These are phyloP conservation scores for Netelia inedita DNA, from an alignment of 2,888 invertebrate species.

Conservation along the genomic window DNA sequence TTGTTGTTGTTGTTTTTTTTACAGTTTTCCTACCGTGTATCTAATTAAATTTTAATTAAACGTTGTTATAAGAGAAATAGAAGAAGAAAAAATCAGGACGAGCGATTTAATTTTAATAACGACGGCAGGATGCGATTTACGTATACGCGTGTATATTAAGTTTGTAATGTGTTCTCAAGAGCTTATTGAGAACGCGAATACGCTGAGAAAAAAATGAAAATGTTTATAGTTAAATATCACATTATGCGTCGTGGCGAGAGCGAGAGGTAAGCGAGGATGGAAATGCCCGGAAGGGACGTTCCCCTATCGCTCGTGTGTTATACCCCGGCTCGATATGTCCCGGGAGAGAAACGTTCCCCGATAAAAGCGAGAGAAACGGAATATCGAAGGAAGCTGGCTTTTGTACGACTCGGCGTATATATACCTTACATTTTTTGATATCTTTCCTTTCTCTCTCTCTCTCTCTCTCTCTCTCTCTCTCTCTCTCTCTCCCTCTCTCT, in stretches of 20 bases:
- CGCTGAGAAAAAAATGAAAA: constrained; percentile 1
- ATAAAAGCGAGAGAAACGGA: constrained; percentile 64
- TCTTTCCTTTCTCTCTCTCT: constrained; percentile 26
- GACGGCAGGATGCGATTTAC: constrained; percentile 26
- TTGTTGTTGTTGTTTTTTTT: too few species aligned
- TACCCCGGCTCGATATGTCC: constrained; percentile 49
- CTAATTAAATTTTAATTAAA: background rate
- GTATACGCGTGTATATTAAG: background rate
- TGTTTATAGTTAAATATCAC: background rate
- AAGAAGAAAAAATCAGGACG: background rate
- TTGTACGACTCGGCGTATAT: constrained; percentile 48
- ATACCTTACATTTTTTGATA: constrained; percentile 38
- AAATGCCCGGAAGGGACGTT: constrained; percentile 68
- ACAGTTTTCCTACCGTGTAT: background rate
- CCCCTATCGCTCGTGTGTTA: constrained; percentile 46
- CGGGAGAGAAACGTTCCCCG: constrained; percentile 67
- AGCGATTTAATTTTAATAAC: background rate
- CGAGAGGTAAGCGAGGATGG: constrained; percentile 46
- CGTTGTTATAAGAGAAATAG: background rate
- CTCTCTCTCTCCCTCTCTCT: constrained; percentile 29
- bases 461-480: constrained; percentile 39
- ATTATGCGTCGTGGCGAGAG: background rate
- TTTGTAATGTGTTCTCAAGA: background rate
- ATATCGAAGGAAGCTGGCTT: constrained; percentile 64
- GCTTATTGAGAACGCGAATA: background rate